phyloP scores from a whole-genome alignment of 2,888 invertebrate species.

The Apamea anceps region DNA sequence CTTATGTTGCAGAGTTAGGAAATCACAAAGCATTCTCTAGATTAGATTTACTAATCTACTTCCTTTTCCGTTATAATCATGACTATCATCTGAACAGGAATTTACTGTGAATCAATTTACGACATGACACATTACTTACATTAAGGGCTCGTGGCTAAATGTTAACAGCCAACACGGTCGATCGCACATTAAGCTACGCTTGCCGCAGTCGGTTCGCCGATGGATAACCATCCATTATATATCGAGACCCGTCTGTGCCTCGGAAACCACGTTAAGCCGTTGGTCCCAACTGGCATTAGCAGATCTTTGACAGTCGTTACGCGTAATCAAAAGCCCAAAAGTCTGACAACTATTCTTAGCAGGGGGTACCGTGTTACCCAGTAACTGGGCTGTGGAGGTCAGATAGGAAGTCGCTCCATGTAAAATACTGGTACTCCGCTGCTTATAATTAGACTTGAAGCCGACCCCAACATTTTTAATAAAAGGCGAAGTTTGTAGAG shows the following conservation, averaged over 20 bases:
- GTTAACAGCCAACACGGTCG: background rate
- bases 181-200: background rate
- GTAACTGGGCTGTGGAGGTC: background rate
- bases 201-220: background rate
- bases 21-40: slow-evolving; percentile 44
- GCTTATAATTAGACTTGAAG: background rate
- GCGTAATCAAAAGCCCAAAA: background rate
- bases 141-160: background rate
- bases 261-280: background rate
- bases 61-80: slow-evolving; percentile 45
- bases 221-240: background rate
- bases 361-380: background rate
- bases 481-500: background rate
- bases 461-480: background rate
- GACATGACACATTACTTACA: slow-evolving; percentile 26
- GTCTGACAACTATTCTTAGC: background rate
- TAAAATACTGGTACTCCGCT: background rate
- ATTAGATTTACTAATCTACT: slow-evolving; percentile 62
- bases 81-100: slow-evolving; percentile 56
- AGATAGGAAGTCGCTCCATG: background rate
- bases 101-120: slow-evolving; percentile 42
- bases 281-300: background rate
- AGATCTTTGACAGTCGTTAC: background rate
- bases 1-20: slow-evolving; percentile 40
- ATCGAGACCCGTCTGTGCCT: background rate